Conservation (phyloP, 2,888 invertebrate genomes). For the Agriopis marginaria region DNA sequence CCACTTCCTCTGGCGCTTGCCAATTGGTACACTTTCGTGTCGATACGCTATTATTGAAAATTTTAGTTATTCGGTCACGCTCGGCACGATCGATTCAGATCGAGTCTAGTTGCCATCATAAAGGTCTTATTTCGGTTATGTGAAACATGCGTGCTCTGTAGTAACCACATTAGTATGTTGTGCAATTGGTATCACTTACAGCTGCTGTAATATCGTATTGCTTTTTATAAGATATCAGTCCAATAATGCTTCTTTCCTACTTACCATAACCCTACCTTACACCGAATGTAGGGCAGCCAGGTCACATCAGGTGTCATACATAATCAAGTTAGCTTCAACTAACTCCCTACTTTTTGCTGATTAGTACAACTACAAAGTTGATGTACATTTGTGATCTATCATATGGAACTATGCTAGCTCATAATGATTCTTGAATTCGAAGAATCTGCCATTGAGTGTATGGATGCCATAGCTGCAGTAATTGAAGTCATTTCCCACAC, state of each 20-base stretch:
- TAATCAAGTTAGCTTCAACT: conserved; percentile 29
- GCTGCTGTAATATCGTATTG: not conserved
- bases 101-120: conserved; percentile 36
- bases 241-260: not conserved
- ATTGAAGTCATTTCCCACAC: conserved; percentile 29
- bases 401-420: conserved; percentile 6
- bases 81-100: conserved; percentile 43
- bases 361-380: not conserved
- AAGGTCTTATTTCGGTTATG: conserved; percentile 24
- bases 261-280: conserved; percentile 19
- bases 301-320: conserved; percentile 19
- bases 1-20: conserved; percentile 72
- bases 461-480: conserved; percentile 14
- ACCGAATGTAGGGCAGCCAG: conserved; percentile 27
- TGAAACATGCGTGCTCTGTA: conserved; percentile 21
- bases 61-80: conserved; percentile 59
- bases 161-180: conserved; percentile 2
- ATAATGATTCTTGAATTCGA: conserved; percentile 18
- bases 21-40: conserved; percentile 70
- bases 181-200: conserved; percentile 11
- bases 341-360: conserved; percentile 14
- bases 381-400: conserved; percentile 10
- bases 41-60: conserved; percentile 63
- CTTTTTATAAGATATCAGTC: not conserved
- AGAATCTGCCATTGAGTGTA: conserved; percentile 22